Conservation (phyloP, 2,888 invertebrate genomes). For the Drosophila infuscata region DNA sequence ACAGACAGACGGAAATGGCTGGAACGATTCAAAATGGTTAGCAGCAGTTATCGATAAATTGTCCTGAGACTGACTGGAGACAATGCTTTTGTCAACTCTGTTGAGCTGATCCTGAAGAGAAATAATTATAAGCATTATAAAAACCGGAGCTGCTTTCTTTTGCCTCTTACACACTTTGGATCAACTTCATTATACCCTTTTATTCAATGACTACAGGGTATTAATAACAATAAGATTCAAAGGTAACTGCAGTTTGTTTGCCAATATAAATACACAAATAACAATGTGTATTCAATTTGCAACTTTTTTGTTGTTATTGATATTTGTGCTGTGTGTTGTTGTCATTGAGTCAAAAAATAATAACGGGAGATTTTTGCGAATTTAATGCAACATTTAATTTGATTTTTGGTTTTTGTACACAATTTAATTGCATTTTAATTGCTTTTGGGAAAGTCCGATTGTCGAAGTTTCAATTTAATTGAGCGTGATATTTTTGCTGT, state of each 20-base stretch:
- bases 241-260: conserved; percentile 44
- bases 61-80: too few species aligned
- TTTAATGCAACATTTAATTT: conserved; percentile 41
- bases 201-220: not conserved
- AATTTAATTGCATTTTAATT: conserved; percentile 71
- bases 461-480: conserved; percentile 56
- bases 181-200: not conserved
- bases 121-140: too few species aligned
- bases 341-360: conserved; percentile 21
- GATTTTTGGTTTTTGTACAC: conserved; percentile 35
- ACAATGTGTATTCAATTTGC: conserved; percentile 46
- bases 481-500: conserved; percentile 28
- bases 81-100: too few species aligned
- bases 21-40: not conserved
- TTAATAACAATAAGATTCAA: not conserved
- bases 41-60: not conserved
- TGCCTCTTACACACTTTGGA: not conserved
- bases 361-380: conserved; percentile 4
- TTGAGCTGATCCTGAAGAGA: too few species aligned
- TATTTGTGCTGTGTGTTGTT: conserved; percentile 25
- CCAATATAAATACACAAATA: conserved; percentile 46
- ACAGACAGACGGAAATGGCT: not conserved
- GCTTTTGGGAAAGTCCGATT: conserved; percentile 35
- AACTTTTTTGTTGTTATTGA: conserved; percentile 15
- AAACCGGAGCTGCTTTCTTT: not conserved